These are phyloP conservation scores for Phoeniculus purpureus DNA, from an alignment of 2,797 vertebrate genomes.

Conservation along the genomic window DNA sequence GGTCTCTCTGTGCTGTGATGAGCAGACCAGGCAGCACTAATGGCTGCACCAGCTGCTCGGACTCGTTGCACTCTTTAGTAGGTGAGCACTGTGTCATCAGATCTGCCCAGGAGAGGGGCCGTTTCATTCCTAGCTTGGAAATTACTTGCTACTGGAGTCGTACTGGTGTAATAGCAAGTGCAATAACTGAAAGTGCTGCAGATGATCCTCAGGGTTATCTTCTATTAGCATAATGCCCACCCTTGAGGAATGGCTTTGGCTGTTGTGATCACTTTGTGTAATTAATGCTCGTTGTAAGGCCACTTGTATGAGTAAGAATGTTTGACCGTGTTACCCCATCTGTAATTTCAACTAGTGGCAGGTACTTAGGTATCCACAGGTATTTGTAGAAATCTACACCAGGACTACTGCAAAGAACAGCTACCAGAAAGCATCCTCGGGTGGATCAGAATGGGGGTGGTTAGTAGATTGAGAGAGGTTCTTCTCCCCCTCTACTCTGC, in stretches of 20 bases:
- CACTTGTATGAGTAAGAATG: fast-evolving
- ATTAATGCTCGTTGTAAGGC: not conserved
- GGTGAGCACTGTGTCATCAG: not conserved
- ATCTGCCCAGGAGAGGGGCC: not conserved
- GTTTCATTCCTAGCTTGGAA: not conserved
- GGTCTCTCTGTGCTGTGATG: not conserved
- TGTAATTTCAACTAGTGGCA: not conserved
- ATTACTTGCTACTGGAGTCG: not conserved
- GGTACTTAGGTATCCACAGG: not conserved
- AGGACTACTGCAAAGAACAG: not conserved
- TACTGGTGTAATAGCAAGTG: not conserved
- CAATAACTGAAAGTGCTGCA: not conserved
- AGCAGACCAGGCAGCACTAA: constrained; percentile 48
- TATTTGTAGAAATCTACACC: not conserved
- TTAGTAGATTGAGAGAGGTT: too few relatives aligned
- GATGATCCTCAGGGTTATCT: not conserved
- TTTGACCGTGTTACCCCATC: not conserved
- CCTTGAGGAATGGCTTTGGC: not conserved
- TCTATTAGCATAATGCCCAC: not conserved
- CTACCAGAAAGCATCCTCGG: not conserved
- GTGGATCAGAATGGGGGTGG: too few relatives aligned
- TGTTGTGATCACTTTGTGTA: not conserved
- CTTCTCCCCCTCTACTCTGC: too few relatives aligned
- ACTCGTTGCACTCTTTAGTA: not conserved
- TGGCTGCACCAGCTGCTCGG: constrained; percentile 1